Base-by-base conservation (phyloP, 1,140 invertebrate genomes). In the Platyura marginata region DNA sequence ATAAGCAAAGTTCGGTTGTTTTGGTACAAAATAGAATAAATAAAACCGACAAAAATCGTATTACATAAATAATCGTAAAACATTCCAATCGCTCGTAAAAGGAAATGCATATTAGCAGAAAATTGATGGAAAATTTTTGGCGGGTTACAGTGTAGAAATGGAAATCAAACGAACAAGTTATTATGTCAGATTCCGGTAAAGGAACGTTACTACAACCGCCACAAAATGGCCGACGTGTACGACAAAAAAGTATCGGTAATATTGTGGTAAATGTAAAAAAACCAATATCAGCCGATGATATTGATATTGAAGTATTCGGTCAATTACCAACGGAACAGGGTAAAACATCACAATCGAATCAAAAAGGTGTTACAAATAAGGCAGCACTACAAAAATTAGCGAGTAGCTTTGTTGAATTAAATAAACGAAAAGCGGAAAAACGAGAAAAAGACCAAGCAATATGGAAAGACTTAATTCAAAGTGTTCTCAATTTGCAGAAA, bases 401-500 rank as follows among this genome's bases (percentile, higher is more conserved):
- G 40, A 61, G 62, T 41, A 66, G 66, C 54, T 72, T 67, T 48
- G 59, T 72, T 15, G 64, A 67, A 45, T 59, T 69, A 47, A 72
- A 74, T 53, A 68, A 67, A 48, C 61, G 65, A 44, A 61, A 63
- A 46, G 68, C 68, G 25, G 61, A 61, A 57, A 66, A 44, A 66
- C 38, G 20, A 63, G 48, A 69, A 66, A 53, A 43, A 51, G 40
- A 41, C 36, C 41, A 15, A 21, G 16, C 10, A 38, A 10, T 25
- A 45, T 67, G 65, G 65, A 63, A 62, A 59, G 64, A 62, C 55
- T 48, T 67, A 66, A 66, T 66, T 51, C 55, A 63, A 50, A 62
- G 64, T 60, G 56, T 67, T 61, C 61, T 62, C 54, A 43, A 45
- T 48, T 70, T 66, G 39, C 69, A 92, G 89, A 80, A 78, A 62